Evolutionary conservation across 2,888 invertebrate species (phyloP).

Genomic region (Parelbella ahira): DNA sequence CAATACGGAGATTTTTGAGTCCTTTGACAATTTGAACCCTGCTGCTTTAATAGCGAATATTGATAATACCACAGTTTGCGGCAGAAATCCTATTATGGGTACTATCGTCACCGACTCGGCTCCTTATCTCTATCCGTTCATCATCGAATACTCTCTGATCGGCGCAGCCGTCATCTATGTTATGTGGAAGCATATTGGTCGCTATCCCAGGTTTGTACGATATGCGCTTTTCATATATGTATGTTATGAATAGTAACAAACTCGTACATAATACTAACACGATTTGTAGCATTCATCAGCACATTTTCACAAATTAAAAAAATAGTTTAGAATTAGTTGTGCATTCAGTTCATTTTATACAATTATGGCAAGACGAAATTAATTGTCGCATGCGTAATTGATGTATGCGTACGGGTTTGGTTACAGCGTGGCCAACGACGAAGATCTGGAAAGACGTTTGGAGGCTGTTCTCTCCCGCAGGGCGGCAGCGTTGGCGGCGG

Average conservation of each 20-base stretch:
- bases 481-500: constrained; percentile 92
- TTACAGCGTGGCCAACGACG: constrained; percentile 83
- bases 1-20: constrained; percentile 75
- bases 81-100: constrained; percentile 93
- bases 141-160: constrained; percentile 96
- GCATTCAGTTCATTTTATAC: constrained; percentile 6
- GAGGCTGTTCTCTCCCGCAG: constrained; percentile 93
- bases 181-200: constrained; percentile 97
- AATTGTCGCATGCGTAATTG: constrained; percentile 41
- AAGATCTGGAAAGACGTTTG: constrained; percentile 92
- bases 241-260: constrained; percentile 23
- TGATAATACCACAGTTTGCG: constrained; percentile 84
- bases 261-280: constrained; percentile 25
- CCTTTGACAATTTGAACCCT: constrained; percentile 80
- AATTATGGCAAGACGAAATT: constrained; percentile 17
- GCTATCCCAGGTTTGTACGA: constrained; percentile 89
- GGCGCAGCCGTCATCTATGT: constrained; percentile 97
- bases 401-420: constrained; percentile 66
- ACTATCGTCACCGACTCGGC: constrained; percentile 95
- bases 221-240: no score
- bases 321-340: constrained; percentile 16
- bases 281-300: constrained; percentile 9
- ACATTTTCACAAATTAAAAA: constrained; percentile 14
- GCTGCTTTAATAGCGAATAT: constrained; percentile 81
- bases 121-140: constrained; percentile 97